Base-by-base conservation (phyloP, 1,140 invertebrate species). In the Homalodisca vitripennis region DNA sequence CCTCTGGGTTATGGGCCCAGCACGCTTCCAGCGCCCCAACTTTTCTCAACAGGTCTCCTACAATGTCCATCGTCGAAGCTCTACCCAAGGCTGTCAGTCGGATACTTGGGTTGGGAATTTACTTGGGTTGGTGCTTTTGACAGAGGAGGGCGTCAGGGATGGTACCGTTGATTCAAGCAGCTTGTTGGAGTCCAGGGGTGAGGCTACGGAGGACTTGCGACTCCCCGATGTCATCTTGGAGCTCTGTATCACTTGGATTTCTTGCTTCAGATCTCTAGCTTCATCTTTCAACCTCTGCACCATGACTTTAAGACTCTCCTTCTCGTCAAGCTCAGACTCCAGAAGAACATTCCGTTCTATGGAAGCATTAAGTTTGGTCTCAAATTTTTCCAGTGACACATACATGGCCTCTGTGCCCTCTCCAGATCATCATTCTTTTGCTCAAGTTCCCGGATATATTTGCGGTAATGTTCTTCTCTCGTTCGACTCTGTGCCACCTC, bases 361-460 rank as follows among this genome's bases (percentile, higher is more conserved):
- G 66, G 93, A 95, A 79, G 90, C 88, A 86, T 98, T 97, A 75
- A 98, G 83, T 83, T 94, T 88, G 66, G 86, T 80, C 82, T 98
- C 95, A 84, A 98, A 95, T 80, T 96, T 95, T 78, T 94, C 91
- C 77, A 98, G 88, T 51, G 93, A 96, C 70, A 93, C 93, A 77
- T 92, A 89, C 75, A 95, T 90, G 71, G 93, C 92, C 92, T 87
- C 77, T 97, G 94, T 2, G 93, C 90, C 81, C 95, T 85, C 85
- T 99, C 97, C 72, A 98, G 82, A 83, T 98, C 97, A 86, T 99
- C 97, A 85, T 98, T 99, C 76, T 94, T 93, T 81, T 99, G 97
- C 82, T 99, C 97, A 72, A 98, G 81, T 81, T 97, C 92, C 73
- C 97, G 84, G 66, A 98, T 90, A 78, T 97, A 97, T 71, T 89